Base-by-base conservation (phyloP, 2,797 vertebrate genomes). In the Chelmon rostratus region DNA sequence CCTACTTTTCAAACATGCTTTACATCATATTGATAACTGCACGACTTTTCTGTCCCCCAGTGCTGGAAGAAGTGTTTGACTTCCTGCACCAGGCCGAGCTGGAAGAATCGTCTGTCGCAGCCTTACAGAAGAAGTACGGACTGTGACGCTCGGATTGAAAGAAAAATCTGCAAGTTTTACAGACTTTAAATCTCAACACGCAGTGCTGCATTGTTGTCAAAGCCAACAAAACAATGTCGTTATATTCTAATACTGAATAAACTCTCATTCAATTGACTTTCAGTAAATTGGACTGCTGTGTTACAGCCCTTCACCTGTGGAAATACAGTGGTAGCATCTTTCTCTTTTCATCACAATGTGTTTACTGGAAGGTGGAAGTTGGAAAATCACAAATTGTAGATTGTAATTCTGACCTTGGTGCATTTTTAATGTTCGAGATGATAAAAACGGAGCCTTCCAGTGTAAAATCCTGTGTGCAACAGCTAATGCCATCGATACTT, bases 71-170 rank as follows among this genome's bases (percentile, higher is more conserved):
- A 1, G 86, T 99, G 83, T 99, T 99, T 90, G 95, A 90, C 84
- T 96, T 96, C 72, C 91, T 99, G 76, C 96, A 91, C 72, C 91
- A 88, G 72, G 87, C 94, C 8, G 93, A 94, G 73, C 83, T 96
- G 76, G 94, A 95, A 52, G 85, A 76, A 73, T 76, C 92, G 5
- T 92, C 93, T 21, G 71, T 97, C 67, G 59, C 91, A 68, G 91
- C 94, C 57, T 76, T 99, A 76, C 92, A 95, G 95, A 97, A 96
- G 92, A 97, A 95, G 92, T 99, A 98, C 0, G 88, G 94, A 0
- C 72, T 98, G 76, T 97, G 93, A 97, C 50, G 9, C 35, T 40
- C 5, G 25, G 15, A 59, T 57, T 23, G 28, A 5, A 42, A 16
- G 11, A 23, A 11, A n/a, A 23, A 50, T 38, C 33, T 47, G 15